Conservation (phyloP, 2,888 invertebrate species). For the Eilema depressum region DNA sequence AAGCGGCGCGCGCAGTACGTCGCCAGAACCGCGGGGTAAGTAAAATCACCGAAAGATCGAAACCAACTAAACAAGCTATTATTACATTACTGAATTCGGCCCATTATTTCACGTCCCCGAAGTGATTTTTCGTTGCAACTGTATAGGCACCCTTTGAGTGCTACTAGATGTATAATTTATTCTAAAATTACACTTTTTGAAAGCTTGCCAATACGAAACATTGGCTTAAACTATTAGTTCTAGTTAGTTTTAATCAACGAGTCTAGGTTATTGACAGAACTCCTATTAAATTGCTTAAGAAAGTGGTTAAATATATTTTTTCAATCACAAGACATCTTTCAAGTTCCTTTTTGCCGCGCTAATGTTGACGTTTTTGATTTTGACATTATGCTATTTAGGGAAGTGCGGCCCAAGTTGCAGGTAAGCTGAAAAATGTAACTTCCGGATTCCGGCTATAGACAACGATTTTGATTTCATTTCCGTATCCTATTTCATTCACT, state of each 20-base stretch:
- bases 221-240: constrained; percentile 24
- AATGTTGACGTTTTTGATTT: constrained; percentile 2
- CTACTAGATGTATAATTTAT: constrained; percentile 49
- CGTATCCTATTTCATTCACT: constrained; percentile 4
- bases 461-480: constrained; percentile 9
- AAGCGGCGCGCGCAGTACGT: constrained; percentile 77
- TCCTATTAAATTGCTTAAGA: neutral
- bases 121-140: constrained; percentile 30
- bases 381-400: neutral
- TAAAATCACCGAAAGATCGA: constrained; percentile 60
- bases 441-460: constrained; percentile 8
- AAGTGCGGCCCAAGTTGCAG: neutral
- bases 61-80: constrained; percentile 56
- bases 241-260: constrained; percentile 39
- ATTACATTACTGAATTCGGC: constrained; percentile 24
- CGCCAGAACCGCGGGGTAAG: constrained; percentile 67
- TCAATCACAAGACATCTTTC: neutral
- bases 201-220: constrained; percentile 66
- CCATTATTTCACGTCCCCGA: neutral
- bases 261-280: neutral
- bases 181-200: constrained; percentile 76
- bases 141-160: constrained; percentile 37
- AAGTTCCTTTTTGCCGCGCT: constrained; percentile 4
- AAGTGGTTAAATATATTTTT: neutral
- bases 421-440: no score